phyloP scores from a whole-genome alignment of 2,113 vertebrate species.

The Chrysemys picta region DNA sequence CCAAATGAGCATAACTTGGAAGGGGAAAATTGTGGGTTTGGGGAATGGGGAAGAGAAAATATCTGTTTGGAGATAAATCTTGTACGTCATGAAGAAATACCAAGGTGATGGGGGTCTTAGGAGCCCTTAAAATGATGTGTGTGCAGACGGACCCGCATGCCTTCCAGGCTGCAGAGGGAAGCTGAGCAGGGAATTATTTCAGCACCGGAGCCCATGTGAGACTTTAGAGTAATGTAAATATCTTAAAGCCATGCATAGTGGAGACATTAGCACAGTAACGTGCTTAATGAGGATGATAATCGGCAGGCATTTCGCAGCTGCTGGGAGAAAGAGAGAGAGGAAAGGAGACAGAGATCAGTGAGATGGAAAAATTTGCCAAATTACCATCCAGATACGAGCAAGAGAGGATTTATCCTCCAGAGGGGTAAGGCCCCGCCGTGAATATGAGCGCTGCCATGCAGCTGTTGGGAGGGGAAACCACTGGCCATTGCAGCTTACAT shows the following conservation, averaged over 20 bases:
- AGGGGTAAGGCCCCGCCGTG: neutral
- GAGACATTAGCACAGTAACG: neutral
- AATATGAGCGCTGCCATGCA: neutral
- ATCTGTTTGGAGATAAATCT: neutral
- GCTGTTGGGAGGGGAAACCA: neutral
- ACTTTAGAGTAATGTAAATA: conserved; percentile 15
- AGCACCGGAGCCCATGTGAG: neutral
- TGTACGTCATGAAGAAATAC: neutral
- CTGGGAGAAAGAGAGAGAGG: conserved; percentile 27
- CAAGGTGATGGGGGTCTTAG: neutral
- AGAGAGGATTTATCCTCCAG: neutral
- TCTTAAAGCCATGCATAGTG: neutral
- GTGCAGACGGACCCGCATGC: neutral
- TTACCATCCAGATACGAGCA: neutral
- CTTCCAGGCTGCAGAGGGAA: neutral
- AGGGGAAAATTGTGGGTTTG: neutral
- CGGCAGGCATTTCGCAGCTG: conserved; percentile 12
- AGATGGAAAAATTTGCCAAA: conserved; percentile 26
- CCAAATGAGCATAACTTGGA: neutral
- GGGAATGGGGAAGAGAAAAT: neutral
- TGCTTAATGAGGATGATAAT: conserved; percentile 11
- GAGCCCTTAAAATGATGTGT: neutral
- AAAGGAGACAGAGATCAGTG: neutral
- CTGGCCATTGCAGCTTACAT: neutral
- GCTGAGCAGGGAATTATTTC: neutral